Evolutionary conservation across 1,140 invertebrate species (phyloP), one percentile per base, ranked within the genome.

Genomic region (Heliconius eleuchia): DNA sequence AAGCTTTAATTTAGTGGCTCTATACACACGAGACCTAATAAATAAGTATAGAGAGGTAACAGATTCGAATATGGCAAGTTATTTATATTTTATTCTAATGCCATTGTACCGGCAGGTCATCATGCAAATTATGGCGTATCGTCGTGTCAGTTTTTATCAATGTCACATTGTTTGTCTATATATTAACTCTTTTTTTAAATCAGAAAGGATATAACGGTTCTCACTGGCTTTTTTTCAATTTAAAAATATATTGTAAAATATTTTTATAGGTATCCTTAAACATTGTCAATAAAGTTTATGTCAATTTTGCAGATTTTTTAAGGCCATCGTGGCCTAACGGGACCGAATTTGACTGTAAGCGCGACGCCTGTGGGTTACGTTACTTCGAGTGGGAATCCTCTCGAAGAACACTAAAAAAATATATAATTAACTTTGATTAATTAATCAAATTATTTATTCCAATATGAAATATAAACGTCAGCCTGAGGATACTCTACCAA

Each of bases 31-130:
- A 79, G 42, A 57, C 39, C 52, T 39, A 27, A 80, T 73, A 73
- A 73, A 80, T 73, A 73, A 42, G 50, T 73, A 52, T 46, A 42
- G 78, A 73, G 60, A 73, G 66, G 74, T 42, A 18, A 79, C 42
- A 50, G 30, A 52, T 76, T 71, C 78, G 4, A 76, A 80, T 73
- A 80, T 76, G 74, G 70, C 52, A 34, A 72, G 30, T 72, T 50
- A 80, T 80, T 71, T 72, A 80, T 80, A 80, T 76, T 73, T 46
- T 73, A 80, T 76, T 52, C 52, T 73, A 76, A 73, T 76, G 52
- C 71, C 39, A 16, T 74, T 34, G 23, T 55, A 71, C 23, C 60
- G 60, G 60, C 60, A 37, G 30, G 52, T 72, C 74, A 73, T 76
- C 71, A 39, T 76, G 79, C 34, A 75, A 76, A 76, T 80, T 27